These are phyloP conservation scores for Chlamydotis undulata DNA, from an alignment of 2,113 vertebrate genomes.

Conservation along the genomic window DNA sequence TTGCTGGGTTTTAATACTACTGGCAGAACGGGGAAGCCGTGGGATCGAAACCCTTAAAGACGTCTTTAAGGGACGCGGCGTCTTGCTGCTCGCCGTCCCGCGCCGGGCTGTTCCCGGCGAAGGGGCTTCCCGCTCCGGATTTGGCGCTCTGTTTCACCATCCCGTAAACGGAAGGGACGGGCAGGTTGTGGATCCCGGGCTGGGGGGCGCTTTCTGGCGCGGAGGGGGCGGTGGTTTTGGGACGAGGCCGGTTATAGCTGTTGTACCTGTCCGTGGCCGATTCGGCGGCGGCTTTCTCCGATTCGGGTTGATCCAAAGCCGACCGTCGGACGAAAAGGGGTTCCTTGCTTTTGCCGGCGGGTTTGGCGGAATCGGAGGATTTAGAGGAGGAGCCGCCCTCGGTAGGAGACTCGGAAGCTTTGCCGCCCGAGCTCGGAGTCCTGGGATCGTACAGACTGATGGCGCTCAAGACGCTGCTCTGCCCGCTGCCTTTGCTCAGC, in stretches of 20 bases:
- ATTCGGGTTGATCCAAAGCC: slow-evolving; percentile 85
- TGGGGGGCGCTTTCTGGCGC: slow-evolving; percentile 47
- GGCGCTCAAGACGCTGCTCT: slow-evolving; percentile 87
- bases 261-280: slow-evolving; percentile 87
- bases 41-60: slow-evolving; percentile 97
- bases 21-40: slow-evolving; percentile 95
- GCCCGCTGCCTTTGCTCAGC: slow-evolving; percentile 69
- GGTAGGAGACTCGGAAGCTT: not conserved
- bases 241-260: slow-evolving; percentile 90
- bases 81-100: slow-evolving; percentile 84
- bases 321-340: slow-evolving; percentile 89
- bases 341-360: slow-evolving; percentile 81
- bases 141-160: slow-evolving; percentile 84
- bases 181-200: slow-evolving; percentile 84
- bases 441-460: slow-evolving; percentile 93
- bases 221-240: slow-evolving; percentile 60
- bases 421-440: slow-evolving; percentile 76
- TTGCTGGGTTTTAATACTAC: slow-evolving; percentile 65
- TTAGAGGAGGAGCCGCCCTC: slow-evolving; percentile 50
- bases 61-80: slow-evolving; percentile 90
- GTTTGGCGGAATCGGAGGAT: slow-evolving; percentile 25
- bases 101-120: slow-evolving; percentile 86
- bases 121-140: slow-evolving; percentile 83
- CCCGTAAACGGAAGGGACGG: slow-evolving; percentile 85
- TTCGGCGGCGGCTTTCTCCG: slow-evolving; percentile 57